Base-by-base conservation (phyloP, 2,113 vertebrate species). In the Theristicus caerulescens region DNA sequence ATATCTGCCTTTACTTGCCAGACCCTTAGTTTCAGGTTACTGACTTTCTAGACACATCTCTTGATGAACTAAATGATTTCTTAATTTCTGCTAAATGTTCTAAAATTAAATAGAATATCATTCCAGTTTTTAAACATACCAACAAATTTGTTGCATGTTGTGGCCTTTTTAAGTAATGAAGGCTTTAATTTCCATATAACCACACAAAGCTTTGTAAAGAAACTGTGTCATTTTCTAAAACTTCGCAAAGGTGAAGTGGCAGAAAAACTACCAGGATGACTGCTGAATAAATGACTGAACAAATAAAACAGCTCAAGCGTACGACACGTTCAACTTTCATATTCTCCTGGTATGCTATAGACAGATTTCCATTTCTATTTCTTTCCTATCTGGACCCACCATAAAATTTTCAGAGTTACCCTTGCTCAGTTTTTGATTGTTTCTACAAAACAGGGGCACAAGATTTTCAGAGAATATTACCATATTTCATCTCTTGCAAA, bases 231-330 rank as follows among this genome's bases (percentile, higher is more conserved):
- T 84, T 90, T 89, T 77, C 71, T 64, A 84, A 66, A 58, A 36
- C 72, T 92, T 69, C 81, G 82, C 22, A 16, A 90, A 85, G 66
- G 31, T 87, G 91, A 91, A 92, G 38, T 54, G 29, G 66, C 80
- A 96, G 71, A 87, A 97, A 93, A 79, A 34, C 31, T 69, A 69
- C 24, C 29, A 47, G 66, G n/a, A 26, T 82, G 71, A 66, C 62
- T 94, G 84, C 73, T 80, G 87, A 62, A 82, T 90, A 93, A 94
- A 92, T 82, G 69, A 38, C 61, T 93, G 81, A 44, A 85, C 83
- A 82, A 94, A 97, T 80, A 76, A 69, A 96, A 18, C 73, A 94
- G 58, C 86, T 95, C 81, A 66, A 93, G 89, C 15, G 0, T 93
- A 58, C 3, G 1, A 93, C 51, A 65, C 54, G 16, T 34, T 93